Base-by-base conservation (phyloP, 2,797 vertebrate species). In the Discoglossus pictus region DNA sequence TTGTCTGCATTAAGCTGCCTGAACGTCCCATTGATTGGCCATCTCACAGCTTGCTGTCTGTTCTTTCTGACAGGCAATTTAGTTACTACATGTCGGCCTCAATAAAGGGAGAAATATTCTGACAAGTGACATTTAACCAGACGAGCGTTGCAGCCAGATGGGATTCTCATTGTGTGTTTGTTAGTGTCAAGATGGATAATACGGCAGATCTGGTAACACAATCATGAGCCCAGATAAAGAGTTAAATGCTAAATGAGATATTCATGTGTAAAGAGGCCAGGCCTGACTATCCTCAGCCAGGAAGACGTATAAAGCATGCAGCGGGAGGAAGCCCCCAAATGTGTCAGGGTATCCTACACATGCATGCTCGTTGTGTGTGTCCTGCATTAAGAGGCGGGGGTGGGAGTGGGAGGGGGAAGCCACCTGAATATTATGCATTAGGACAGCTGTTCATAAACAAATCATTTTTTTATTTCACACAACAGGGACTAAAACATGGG, bases 21-120 rank as follows among this genome's bases (percentile, higher is more conserved):
- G 53, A 64, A 59, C 31, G 38, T 36, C 44, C 44, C 44, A 65
- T 71, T 71, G 61, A 71, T 71, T 71, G 68, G 68, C 61, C 59
- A 65, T 71, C 53, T 71, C 68, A 59, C 68, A 71, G 68, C 53
- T 59, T 71, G 61, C 68, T 52, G 68, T 71, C 68, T 58, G 52
- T 71, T 52, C 53, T 13, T 52, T 71, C 62, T 71, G 68, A 71
- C 68, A 71, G 53, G 52, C 68, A 71, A 71, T 71, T 71, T 71
- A 71, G 68, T 59, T 59, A 25, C 68, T 64, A 64, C 68, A 65
- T 59, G 61, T 71, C 60, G 27, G 61, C 61, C 54, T 71, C 54
- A 71, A 71, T 71, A 71, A 71, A 46, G 6, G 59, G 9, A 24
- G 54, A 47, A 56, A 58, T 42, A 71, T 71, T 71, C 53, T 43